Conservation (phyloP, 2,797 vertebrate species). For the Neomorphus geoffroyi region DNA sequence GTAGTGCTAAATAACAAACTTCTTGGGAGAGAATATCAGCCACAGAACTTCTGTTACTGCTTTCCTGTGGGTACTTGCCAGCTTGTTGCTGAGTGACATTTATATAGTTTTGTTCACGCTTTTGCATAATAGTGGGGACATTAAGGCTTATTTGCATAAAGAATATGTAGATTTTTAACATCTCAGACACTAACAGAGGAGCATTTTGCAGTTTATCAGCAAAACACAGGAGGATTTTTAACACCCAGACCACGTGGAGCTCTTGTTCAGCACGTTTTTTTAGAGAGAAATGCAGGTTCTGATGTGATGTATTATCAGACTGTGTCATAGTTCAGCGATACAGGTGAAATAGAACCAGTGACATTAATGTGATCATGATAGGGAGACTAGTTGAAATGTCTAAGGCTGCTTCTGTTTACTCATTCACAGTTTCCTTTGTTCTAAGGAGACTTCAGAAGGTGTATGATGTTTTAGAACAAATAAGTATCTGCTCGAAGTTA, state of each 20-base stretch:
- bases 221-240: not conserved
- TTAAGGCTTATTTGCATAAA: constrained; percentile 28
- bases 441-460: not conserved
- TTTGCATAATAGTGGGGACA: not conserved
- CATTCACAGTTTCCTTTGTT: not conserved
- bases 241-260: not conserved
- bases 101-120: not conserved
- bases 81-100: not conserved
- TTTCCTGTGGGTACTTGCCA: not conserved
- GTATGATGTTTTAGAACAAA: constrained; percentile 47
- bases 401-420: not conserved
- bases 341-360: not conserved
- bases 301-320: not conserved
- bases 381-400: not conserved
- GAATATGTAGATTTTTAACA: not conserved
- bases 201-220: not conserved
- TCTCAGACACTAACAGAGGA: not conserved
- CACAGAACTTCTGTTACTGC: not conserved
- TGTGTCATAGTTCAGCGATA: not conserved
- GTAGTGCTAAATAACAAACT: not conserved
- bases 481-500: not conserved
- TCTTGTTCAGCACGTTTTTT: not conserved
- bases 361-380: not conserved
- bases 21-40: not conserved
- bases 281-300: constrained; percentile 35